Evolutionary conservation across 2,113 vertebrate genomes (phyloP).

Genomic region (Ellobius talpinus): DNA sequence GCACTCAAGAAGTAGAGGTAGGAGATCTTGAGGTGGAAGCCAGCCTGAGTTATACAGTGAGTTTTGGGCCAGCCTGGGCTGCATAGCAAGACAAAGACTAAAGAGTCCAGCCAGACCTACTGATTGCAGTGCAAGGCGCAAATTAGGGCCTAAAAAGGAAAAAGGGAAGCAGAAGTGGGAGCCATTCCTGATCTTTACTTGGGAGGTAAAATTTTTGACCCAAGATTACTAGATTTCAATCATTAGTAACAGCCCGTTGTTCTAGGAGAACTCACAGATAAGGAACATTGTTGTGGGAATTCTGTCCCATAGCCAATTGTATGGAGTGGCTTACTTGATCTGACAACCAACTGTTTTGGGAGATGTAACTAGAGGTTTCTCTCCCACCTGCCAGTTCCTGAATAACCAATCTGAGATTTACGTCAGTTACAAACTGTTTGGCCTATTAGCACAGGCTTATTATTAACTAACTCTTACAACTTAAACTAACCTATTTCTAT

Average conservation of each 20-base stretch:
- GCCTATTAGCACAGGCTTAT: too few relatives aligned
- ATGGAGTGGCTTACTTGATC: too few relatives aligned
- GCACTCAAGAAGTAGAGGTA: background rate
- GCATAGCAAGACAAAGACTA: background rate
- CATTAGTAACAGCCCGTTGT: background rate
- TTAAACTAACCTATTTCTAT: too few relatives aligned
- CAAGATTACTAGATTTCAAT: background rate
- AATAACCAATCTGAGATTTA: too few relatives aligned
- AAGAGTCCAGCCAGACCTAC: background rate
- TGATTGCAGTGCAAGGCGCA: fast-evolving
- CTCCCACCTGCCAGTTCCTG: too few relatives aligned
- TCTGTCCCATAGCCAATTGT: too few relatives aligned
- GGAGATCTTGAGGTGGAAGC: background rate
- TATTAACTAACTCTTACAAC: too few relatives aligned
- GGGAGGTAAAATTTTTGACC: background rate
- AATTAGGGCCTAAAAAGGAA: background rate
- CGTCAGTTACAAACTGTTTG: too few relatives aligned
- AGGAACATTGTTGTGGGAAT: background rate
- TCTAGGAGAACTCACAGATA: background rate
- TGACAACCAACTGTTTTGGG: too few relatives aligned
- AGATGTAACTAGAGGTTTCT: too few relatives aligned
- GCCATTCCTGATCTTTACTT: background rate
- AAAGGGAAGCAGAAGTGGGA: background rate
- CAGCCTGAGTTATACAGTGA: background rate
- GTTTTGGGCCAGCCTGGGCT: background rate